Evolutionary conservation across 2,797 vertebrate genomes (phyloP).

Genomic region (Pipistrellus kuhlii): DNA sequence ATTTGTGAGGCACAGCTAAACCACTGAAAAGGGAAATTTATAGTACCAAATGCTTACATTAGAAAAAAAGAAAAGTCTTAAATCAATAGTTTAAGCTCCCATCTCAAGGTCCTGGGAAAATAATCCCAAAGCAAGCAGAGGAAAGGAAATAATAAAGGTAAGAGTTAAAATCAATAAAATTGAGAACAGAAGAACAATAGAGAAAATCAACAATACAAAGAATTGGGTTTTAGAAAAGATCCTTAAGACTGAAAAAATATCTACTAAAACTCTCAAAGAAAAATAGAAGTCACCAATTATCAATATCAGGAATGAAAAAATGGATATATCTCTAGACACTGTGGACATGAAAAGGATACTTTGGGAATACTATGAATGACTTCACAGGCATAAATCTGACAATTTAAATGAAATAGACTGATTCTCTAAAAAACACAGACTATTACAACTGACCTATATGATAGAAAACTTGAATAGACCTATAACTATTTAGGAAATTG

Average conservation of each 20-base stretch:
- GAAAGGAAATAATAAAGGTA: conserved; percentile 11
- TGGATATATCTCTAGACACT: background rate
- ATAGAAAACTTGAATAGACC: background rate
- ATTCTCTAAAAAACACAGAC: background rate
- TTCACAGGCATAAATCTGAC: conserved; percentile 22
- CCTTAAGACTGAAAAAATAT: background rate
- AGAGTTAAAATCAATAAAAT: conserved; percentile 38
- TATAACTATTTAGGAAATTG: conserved; percentile 11
- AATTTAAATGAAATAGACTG: conserved; percentile 23
- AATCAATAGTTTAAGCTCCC: background rate
- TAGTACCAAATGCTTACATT: conserved; percentile 11
- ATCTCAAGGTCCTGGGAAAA: conserved; percentile 12
- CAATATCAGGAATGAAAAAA: conserved; percentile 25
- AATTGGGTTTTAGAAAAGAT: background rate
- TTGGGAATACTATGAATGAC: background rate
- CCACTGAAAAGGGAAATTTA: background rate
- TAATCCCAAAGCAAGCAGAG: conserved; percentile 26
- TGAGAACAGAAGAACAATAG: conserved; percentile 21
- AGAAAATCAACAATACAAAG: conserved; percentile 45
- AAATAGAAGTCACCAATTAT: conserved; percentile 3
- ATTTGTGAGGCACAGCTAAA: conserved; percentile 2
- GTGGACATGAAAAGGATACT: background rate
- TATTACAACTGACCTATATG: conserved; percentile 7
- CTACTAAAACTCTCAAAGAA: conserved; percentile 33
- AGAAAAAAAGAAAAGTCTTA: conserved; percentile 20